These are phyloP conservation scores for Pyralis farinalis DNA, from an alignment of 2,888 invertebrate species.

Conservation along the genomic window DNA sequence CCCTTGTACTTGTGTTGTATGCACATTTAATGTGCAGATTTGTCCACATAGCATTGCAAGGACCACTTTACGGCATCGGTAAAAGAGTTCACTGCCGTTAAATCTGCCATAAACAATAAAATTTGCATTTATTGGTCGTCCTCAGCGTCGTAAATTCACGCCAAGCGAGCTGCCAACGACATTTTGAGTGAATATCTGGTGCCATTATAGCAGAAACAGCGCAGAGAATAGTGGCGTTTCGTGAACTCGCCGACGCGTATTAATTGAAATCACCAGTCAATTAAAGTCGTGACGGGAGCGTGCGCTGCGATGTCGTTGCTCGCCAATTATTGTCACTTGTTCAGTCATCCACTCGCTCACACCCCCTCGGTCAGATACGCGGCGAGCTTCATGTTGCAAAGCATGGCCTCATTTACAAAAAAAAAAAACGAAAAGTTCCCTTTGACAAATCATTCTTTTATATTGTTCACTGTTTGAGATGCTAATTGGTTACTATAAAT, in stretches of 20 bases:
- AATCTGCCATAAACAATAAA: slow-evolving; percentile 78
- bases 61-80: slow-evolving; percentile 66
- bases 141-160: slow-evolving; percentile 69
- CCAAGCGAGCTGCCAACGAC: slow-evolving; percentile 71
- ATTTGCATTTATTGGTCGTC: slow-evolving; percentile 80
- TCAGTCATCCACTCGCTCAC: slow-evolving; percentile 45
- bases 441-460: neutral
- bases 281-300: slow-evolving; percentile 56
- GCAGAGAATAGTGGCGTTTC: slow-evolving; percentile 48
- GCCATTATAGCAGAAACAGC: slow-evolving; percentile 49
- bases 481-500: too few relatives aligned
- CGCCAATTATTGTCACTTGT: slow-evolving; percentile 68
- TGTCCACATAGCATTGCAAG: slow-evolving; percentile 45
- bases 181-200: slow-evolving; percentile 72
- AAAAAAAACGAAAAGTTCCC: slow-evolving; percentile 1
- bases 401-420: slow-evolving; percentile 3
- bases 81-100: slow-evolving; percentile 75
- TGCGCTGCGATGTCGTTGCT: slow-evolving; percentile 43
- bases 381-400: slow-evolving; percentile 2
- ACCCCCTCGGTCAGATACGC: slow-evolving; percentile 20
- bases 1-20: slow-evolving; percentile 12
- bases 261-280: slow-evolving; percentile 74
- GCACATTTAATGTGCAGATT: slow-evolving; percentile 39
- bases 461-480: too few relatives aligned
- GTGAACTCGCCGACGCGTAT: slow-evolving; percentile 59